Evolutionary conservation across 2,797 vertebrate genomes (phyloP), one percentile per base, ranked within the genome.

Genomic region (Poecilia wingei): DNA sequence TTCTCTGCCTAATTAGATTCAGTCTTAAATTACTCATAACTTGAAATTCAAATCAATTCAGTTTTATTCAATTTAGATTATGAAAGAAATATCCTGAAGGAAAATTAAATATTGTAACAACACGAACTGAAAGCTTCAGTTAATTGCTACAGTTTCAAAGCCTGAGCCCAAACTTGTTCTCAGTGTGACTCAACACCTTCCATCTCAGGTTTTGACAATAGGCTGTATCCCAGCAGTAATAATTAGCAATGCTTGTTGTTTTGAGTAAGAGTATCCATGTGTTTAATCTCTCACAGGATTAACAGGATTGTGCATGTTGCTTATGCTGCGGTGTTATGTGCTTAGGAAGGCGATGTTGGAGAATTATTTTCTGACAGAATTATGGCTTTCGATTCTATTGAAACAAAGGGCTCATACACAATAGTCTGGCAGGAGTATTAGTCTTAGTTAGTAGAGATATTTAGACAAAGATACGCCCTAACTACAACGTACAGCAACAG

Each of bases 321-420:
- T 10, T 69, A 13, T 69, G 22, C 20, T 28, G 12, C 39, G 45
- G 41, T 70, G 25, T 70, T 16, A n/a, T n/a, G n/a, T 3, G 25
- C 20, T 14, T 45, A 69, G 66, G 9, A 43, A n/a, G 25, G 33
- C 33, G 18, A 39, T 20, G 16, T 66, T 18, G 61, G 33, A 66
- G 61, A 36, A 68, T 68, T 68, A 41, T 22, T 66, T 66, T 68
- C 36, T 33, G 8, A 68, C 20, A 68, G 64, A 39, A 43, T 70
- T n/a, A 14, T 16, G 9, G 13, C 68, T 43, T 25, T 41, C 10
- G 43, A 6, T 33, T 43, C 39, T 13, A 69, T 43, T 68, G 25
- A 43, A 69, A 69, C 66, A 43, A 69, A 69, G 43, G 66, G 66
- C 39, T 41, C 14, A 68, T 68, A 43, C 39, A 43, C 66, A 69